Conservation (phyloP, 2,888 invertebrate genomes). For the Hydrotaea diabolus region DNA sequence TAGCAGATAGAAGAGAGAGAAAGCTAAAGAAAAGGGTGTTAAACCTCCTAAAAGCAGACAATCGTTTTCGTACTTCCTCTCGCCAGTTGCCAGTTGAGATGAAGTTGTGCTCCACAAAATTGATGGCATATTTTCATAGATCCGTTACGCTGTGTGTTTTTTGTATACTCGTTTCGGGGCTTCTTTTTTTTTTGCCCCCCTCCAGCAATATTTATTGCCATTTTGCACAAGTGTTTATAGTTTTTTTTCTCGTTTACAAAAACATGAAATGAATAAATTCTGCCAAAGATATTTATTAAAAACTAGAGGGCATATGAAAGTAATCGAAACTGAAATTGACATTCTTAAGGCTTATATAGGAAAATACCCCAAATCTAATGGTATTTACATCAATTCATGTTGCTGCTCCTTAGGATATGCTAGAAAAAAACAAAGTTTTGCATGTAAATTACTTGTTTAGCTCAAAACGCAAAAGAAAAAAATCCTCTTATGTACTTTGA, state of each 20-base stretch:
- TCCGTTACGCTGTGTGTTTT: conserved; percentile 18
- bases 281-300: background rate
- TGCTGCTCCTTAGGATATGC: background rate
- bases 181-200: background rate
- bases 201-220: conserved; percentile 31
- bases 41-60: conserved; percentile 44
- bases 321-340: background rate
- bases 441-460: background rate
- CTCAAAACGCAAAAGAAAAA: too few species aligned
- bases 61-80: conserved; percentile 32
- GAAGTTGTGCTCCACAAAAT: background rate
- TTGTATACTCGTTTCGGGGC: background rate
- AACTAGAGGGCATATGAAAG: background rate
- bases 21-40: conserved; percentile 30
- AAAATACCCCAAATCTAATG: background rate
- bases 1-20: background rate
- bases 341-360: background rate
- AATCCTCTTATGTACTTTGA: background rate
- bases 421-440: background rate
- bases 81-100: background rate
- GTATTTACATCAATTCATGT: background rate
- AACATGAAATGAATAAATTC: conserved; percentile 22
- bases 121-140: conserved; percentile 43
- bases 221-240: conserved; percentile 30
- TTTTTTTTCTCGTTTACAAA: conserved; percentile 5